Conservation (phyloP, 1,140 invertebrate species). For the Heliconius himera region DNA sequence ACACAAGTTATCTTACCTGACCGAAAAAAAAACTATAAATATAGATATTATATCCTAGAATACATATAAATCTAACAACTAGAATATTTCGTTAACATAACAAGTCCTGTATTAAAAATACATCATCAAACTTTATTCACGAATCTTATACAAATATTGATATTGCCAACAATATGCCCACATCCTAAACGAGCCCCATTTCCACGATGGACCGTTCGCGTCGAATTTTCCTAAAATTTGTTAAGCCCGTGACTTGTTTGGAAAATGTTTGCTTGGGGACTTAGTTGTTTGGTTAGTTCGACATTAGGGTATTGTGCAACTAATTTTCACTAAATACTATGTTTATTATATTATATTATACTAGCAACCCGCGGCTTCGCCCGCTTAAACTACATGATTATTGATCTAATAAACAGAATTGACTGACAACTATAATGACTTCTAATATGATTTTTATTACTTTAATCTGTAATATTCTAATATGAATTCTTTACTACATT, state of each 20-base stretch:
- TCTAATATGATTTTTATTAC: too few relatives aligned
- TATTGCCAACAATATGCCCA: not conserved
- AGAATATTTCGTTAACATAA: not conserved
- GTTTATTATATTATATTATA: not conserved
- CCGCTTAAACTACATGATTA: too few relatives aligned
- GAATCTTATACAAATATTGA: not conserved
- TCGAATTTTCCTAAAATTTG: conserved; percentile 46
- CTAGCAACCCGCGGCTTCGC: too few relatives aligned
- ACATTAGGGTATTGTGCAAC: conserved; percentile 21
- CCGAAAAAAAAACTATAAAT: too few relatives aligned
- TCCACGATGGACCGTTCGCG: conserved; percentile 37
- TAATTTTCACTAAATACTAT: conserved; percentile 10
- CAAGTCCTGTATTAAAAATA: not conserved
- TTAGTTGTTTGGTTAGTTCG: conserved; percentile 49
- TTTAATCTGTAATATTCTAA: too few relatives aligned
- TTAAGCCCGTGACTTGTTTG: conserved; percentile 42
- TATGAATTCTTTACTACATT: too few relatives aligned
- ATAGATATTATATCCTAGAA: not conserved
- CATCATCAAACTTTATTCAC: not conserved
- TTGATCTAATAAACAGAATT: too few relatives aligned
- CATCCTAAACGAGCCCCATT: conserved; percentile 30
- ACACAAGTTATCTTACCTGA: too few relatives aligned
- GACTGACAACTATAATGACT: too few relatives aligned
- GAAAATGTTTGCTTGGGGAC: conserved; percentile 47
- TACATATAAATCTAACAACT: not conserved